A percentile compares a stretch with the other conserved stretches of the same genome.
Conservation (phyloP, 2,888 invertebrate genomes). For the Endotricha flammealis region DNA sequence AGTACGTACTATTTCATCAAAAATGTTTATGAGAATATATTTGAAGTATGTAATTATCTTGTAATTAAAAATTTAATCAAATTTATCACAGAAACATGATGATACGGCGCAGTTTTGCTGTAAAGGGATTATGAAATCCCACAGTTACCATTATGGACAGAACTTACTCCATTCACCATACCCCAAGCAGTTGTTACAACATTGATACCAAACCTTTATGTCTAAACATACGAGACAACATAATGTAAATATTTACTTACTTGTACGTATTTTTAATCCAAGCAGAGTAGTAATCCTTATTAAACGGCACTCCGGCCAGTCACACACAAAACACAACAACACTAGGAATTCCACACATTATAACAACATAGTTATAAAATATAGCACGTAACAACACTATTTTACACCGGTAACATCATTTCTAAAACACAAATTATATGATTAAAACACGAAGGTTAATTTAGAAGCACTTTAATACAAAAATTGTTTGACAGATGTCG, state of each 20-base stretch:
- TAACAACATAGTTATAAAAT: slow-evolving; percentile 45
- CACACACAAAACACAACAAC: slow-evolving; percentile 57
- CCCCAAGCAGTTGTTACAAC: too few relatives aligned
- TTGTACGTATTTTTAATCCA: slow-evolving; percentile 61
- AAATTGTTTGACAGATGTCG: slow-evolving; percentile 62
- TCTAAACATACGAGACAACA: slow-evolving; percentile 20
- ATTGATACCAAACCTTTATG: too few relatives aligned
- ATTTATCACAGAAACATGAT: too few relatives aligned
- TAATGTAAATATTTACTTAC: slow-evolving; percentile 70
- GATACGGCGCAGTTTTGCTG: too few relatives aligned
- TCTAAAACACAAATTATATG: slow-evolving; percentile 36
- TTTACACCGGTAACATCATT: slow-evolving; percentile 38
- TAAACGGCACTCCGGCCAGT: slow-evolving; percentile 40
- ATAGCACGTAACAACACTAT: slow-evolving; percentile 41
- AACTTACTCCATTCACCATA: too few relatives aligned
- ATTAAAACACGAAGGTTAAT: slow-evolving; percentile 33
- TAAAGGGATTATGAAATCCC: too few relatives aligned
- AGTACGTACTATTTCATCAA: too few relatives aligned
- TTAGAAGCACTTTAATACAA: slow-evolving; percentile 36
- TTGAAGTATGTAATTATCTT: too few relatives aligned
- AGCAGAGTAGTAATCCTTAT: slow-evolving; percentile 52
- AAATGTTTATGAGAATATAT: too few relatives aligned
- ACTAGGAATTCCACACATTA: slow-evolving; percentile 60
- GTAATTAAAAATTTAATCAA: too few relatives aligned
- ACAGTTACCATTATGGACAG: too few relatives aligned